These are phyloP conservation scores for Platanista minor DNA, from an alignment of 2,113 vertebrate genomes.

Conservation along the genomic window DNA sequence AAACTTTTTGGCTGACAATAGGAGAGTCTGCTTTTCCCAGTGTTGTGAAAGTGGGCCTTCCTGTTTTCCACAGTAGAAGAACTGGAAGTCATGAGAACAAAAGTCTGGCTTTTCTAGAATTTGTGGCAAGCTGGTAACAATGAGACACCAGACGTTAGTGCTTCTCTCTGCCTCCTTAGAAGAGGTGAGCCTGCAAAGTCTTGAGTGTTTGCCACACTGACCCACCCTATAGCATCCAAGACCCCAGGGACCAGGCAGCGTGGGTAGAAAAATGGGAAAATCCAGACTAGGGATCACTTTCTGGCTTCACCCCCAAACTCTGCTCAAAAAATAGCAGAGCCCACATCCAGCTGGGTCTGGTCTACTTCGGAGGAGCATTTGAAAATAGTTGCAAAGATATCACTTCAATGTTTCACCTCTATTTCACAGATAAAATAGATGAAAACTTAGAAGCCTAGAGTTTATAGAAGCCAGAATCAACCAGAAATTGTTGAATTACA, in stretches of 20 bases:
- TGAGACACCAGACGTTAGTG: background rate
- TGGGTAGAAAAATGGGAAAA: background rate
- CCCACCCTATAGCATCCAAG: background rate
- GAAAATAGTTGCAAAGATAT: background rate
- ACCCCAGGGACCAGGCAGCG: background rate
- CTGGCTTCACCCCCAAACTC: background rate
- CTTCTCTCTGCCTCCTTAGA: background rate
- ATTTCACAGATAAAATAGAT: background rate
- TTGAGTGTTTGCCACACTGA: background rate
- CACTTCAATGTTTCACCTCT: background rate
- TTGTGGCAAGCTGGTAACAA: background rate
- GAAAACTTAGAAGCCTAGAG: background rate
- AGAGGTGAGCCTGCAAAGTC: background rate
- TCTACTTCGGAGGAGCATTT: background rate
- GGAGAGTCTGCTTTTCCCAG: background rate
- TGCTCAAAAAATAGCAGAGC: background rate
- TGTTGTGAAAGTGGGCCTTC: background rate
- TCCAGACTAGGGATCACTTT: background rate
- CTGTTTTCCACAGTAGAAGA: slow-evolving; percentile 28
- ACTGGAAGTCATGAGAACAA: background rate
- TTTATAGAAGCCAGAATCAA: background rate
- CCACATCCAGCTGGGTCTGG: background rate
- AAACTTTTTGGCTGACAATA: background rate
- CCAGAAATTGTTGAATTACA: background rate
- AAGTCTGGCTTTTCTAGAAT: background rate